A percentile compares a stretch with the other conserved stretches of the same genome.
These are phyloP conservation scores for Ataeniobius toweri DNA, from an alignment of 2,797 vertebrate species.

Conservation along the genomic window DNA sequence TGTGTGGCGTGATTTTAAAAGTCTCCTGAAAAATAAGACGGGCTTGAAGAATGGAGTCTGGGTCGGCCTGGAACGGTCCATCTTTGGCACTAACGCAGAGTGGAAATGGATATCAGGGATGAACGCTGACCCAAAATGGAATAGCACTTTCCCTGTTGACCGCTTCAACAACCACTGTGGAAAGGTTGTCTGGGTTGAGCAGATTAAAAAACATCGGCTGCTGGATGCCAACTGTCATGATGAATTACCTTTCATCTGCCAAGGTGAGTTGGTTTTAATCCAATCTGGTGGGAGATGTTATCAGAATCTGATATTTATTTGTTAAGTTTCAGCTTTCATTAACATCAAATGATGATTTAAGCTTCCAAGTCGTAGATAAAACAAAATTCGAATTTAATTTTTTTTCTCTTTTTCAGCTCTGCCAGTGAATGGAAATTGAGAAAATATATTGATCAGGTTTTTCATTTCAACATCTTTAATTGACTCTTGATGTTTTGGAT, in stretches of 20 bases:
- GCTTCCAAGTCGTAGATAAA: too few relatives aligned
- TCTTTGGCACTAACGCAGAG: not conserved
- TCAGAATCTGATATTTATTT: too few relatives aligned
- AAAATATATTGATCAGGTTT: too few relatives aligned
- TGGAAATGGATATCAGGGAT: slow-evolving; percentile 22
- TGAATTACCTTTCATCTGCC: slow-evolving; percentile 21
- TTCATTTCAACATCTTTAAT: too few relatives aligned
- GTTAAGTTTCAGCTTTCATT: too few relatives aligned
- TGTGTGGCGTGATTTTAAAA: rapidly evolving
- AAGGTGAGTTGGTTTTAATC: not conserved
- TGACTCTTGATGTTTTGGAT: too few relatives aligned
- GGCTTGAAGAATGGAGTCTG: rapidly evolving
- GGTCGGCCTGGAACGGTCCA: slow-evolving; percentile 28
- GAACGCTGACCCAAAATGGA: rapidly evolving
- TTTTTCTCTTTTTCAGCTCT: too few relatives aligned
- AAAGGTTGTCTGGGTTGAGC: not conserved
- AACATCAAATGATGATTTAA: too few relatives aligned
- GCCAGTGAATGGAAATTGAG: too few relatives aligned
- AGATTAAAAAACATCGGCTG: rapidly evolving
- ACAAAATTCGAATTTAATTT: too few relatives aligned
- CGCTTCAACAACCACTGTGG: slow-evolving; percentile 34
- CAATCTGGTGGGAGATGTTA: not conserved
- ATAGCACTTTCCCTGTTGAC: not conserved
- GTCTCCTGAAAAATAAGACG: rapidly evolving
- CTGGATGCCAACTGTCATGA: not conserved